Percentiles rank a stretch among this genome's conserved stretches.
phyloP scores from a whole-genome alignment of 2,113 vertebrate species.

The Zingel zingel region DNA sequence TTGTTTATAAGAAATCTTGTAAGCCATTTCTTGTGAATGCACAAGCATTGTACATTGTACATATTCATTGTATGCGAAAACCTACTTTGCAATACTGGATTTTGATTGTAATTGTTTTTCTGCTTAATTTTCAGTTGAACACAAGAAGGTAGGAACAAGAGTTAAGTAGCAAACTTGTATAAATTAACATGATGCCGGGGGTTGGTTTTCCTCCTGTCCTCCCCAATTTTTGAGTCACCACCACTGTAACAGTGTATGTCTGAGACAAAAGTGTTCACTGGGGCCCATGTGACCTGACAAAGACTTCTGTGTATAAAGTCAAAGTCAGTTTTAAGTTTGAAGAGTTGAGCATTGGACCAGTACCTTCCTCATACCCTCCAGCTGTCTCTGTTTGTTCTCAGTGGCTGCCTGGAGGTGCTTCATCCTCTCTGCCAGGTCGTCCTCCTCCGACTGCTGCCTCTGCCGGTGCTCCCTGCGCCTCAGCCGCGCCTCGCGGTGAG shows the following conservation, averaged over 20 bases:
- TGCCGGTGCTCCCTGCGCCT: conserved; percentile 89
- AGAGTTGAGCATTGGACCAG: neutral
- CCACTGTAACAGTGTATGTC: neutral
- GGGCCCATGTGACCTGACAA: neutral
- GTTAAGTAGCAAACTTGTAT: too few relatives aligned
- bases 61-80: too few relatives aligned
- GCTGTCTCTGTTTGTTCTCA: conserved; percentile 92
- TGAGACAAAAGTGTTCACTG: neutral
- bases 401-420: conserved; percentile 90
- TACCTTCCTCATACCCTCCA: conserved; percentile 93
- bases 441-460: conserved; percentile 89
- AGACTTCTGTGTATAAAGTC: neutral
- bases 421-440: conserved; percentile 91
- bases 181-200: too few relatives aligned
- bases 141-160: too few relatives aligned
- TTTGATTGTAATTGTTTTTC: too few relatives aligned
- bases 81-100: too few relatives aligned
- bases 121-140: too few relatives aligned
- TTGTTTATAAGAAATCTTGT: too few relatives aligned
- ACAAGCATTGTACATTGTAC: too few relatives aligned
- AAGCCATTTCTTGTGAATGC: too few relatives aligned
- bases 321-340: neutral
- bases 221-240: too few relatives aligned
- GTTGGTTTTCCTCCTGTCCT: too few relatives aligned
- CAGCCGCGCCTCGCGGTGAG: conserved; percentile 91